Evolutionary conservation across 2,888 invertebrate species (phyloP).

Genomic region (Apotomis capreana): DNA sequence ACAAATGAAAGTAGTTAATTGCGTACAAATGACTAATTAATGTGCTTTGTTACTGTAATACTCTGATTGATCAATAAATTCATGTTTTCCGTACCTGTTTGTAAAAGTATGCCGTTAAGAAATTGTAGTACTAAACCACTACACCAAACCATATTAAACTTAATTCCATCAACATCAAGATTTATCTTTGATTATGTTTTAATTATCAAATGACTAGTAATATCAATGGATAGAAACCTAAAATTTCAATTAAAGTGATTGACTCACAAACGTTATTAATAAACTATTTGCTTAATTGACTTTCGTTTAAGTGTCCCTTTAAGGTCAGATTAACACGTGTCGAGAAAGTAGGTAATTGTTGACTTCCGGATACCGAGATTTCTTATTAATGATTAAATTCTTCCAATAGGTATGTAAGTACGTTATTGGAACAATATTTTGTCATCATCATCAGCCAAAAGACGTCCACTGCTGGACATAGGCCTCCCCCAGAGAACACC

Average conservation of each 20-base stretch:
- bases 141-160: neutral
- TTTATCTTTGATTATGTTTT: neutral
- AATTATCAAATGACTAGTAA: neutral
- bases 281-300: constrained; percentile 17
- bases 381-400: neutral
- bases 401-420: no score
- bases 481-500: no score
- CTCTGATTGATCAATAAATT: constrained; percentile 29
- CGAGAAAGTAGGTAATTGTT: constrained; percentile 16
- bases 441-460: no score
- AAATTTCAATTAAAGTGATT: constrained; percentile 16
- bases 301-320: neutral
- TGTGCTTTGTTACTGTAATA: constrained; percentile 19
- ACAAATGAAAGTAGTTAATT: constrained; percentile 33
- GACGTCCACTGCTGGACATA: no score
- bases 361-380: neutral
- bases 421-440: no score
- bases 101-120: constrained; percentile 23
- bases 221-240: constrained; percentile 11
- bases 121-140: neutral
- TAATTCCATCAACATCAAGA: neutral
- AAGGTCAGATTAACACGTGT: constrained; percentile 24
- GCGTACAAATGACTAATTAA: constrained; percentile 24
- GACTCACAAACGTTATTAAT: constrained; percentile 23
- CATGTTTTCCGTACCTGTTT: constrained; percentile 15